phyloP scores from a whole-genome alignment of 2,113 vertebrate species.

The Platycercus adscitus region DNA sequence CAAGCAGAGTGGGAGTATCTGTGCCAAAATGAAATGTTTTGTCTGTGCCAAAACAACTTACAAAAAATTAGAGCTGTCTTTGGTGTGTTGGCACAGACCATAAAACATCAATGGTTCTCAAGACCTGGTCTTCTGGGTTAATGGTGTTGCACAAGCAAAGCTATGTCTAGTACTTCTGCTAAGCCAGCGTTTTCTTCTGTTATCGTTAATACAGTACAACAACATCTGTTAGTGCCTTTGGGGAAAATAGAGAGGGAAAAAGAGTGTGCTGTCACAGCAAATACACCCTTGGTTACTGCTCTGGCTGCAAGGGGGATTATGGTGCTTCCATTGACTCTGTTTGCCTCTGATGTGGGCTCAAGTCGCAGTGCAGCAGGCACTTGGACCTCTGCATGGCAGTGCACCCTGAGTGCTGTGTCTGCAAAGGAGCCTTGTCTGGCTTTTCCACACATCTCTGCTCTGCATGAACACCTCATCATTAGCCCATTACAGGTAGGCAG shows the following conservation, averaged over 20 bases:
- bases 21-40: not conserved
- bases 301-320: not conserved
- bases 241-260: not conserved
- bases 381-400: not conserved
- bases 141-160: not conserved
- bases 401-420: not conserved
- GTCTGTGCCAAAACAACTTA: not conserved
- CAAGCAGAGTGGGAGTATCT: not conserved
- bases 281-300: not conserved
- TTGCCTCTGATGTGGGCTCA: not conserved
- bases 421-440: not conserved
- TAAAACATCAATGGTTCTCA: not conserved
- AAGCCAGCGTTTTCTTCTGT: not conserved
- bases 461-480: not conserved
- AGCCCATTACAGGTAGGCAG: not conserved
- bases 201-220: fast-evolving
- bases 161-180: not conserved
- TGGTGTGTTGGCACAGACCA: not conserved
- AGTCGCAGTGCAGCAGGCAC: not conserved
- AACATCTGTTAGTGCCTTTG: not conserved
- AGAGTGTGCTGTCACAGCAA: not conserved
- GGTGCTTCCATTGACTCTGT: not conserved
- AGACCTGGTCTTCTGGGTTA: not conserved
- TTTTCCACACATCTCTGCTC: not conserved
- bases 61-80: not conserved